Evolutionary conservation across 2,113 vertebrate genomes (phyloP).

Genomic region (Poicephalus meyeri): DNA sequence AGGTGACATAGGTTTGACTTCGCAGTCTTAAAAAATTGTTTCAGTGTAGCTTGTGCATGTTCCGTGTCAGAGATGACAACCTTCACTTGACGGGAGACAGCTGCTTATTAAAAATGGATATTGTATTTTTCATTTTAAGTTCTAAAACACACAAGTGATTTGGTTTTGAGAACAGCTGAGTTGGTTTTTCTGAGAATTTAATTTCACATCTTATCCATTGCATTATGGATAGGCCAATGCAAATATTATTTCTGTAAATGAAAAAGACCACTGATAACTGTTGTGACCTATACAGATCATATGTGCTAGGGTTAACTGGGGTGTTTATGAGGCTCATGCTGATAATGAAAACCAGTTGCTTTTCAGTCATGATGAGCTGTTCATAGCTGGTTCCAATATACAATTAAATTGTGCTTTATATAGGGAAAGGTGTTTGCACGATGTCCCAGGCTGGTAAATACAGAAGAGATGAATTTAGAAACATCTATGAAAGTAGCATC

Average conservation of each 20-base stretch:
- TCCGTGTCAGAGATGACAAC: background rate
- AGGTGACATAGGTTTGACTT: background rate
- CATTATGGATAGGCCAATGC: background rate
- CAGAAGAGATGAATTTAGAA: background rate
- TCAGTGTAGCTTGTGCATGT: background rate
- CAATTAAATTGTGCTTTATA: background rate
- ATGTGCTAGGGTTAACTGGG: conserved; percentile 30
- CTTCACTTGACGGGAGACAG: background rate
- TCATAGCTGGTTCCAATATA: background rate
- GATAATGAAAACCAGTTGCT: conserved; percentile 49
- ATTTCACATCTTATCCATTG: background rate
- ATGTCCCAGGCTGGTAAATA: background rate
- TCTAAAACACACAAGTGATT: background rate
- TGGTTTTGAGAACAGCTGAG: background rate
- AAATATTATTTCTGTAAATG: conserved; percentile 57
- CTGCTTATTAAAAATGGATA: background rate
- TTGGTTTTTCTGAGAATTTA: background rate
- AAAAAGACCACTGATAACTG: conserved; percentile 25
- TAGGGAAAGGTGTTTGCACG: background rate
- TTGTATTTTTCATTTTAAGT: background rate
- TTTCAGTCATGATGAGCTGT: background rate
- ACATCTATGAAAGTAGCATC: background rate
- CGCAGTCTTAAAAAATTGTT: background rate
- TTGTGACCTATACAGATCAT: background rate
- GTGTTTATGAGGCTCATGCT: background rate